These are phyloP conservation scores for Hybognathus amarus DNA, from an alignment of 2,797 vertebrate genomes.

Conservation along the genomic window DNA sequence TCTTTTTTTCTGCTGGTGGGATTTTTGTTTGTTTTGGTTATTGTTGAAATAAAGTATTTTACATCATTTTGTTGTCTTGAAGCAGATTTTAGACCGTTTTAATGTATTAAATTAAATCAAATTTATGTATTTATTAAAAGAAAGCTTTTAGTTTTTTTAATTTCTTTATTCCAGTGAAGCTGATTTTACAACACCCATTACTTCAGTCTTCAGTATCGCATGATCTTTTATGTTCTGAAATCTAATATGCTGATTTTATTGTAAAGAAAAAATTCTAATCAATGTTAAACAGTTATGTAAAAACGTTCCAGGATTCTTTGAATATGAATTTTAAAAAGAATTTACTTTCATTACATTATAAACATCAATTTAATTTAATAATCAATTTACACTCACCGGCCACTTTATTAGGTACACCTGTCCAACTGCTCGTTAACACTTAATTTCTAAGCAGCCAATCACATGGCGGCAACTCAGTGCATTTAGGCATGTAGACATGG, in stretches of 20 bases:
- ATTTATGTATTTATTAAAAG: not conserved
- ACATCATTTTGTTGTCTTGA: not conserved
- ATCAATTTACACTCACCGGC: no score
- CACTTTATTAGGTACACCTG: no score
- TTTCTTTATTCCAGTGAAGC: not conserved
- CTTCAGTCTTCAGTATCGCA: not conserved
- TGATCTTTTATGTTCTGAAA: not conserved
- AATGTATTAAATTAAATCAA: not conserved
- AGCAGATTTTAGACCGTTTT: not conserved
- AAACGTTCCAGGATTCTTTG: not conserved
- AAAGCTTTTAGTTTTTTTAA: not conserved
- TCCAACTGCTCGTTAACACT: no score
- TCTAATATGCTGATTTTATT: not conserved
- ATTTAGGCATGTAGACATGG: no score
- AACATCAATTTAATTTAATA: not conserved
- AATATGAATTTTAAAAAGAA: not conserved
- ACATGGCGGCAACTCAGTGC: no score
- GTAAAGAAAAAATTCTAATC: not conserved
- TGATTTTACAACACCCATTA: not conserved
- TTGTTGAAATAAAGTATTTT: slow-evolving; percentile 71
- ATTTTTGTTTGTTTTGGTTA: slow-evolving; percentile 46
- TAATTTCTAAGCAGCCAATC: no score
- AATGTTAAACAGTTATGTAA: not conserved
- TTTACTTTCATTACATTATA: not conserved
- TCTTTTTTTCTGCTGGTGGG: not conserved